Percentiles rank a stretch among this genome's conserved stretches.
Conservation (phyloP, 2,888 invertebrate genomes). For the Tipula vernalis region DNA sequence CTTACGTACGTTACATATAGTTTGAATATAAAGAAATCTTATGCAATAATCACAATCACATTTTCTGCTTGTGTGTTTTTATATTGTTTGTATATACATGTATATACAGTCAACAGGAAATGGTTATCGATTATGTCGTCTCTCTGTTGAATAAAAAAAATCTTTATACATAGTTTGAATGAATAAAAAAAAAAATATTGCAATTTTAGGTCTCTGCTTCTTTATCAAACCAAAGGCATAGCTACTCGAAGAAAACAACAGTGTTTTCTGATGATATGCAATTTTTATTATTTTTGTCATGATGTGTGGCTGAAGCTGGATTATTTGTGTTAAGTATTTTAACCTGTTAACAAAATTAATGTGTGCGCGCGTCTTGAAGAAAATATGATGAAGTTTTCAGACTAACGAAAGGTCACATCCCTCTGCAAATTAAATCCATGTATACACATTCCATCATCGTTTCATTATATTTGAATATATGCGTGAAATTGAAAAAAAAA, state of each 20-base stretch:
- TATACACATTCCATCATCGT: background rate
- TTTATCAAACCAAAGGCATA: background rate
- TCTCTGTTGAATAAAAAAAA: background rate
- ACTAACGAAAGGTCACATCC: background rate
- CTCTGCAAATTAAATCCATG: background rate
- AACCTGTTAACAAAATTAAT: background rate
- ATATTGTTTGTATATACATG: background rate
- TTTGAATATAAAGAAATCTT: background rate
- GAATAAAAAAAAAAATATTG: background rate
- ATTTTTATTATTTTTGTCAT: background rate
- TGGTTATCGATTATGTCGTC: background rate
- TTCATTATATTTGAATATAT: background rate
- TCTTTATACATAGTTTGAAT: background rate
- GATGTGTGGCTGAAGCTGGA: background rate
- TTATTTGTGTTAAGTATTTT: background rate
- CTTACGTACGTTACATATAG: background rate
- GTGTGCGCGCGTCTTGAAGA: background rate
- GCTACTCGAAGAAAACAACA: background rate
- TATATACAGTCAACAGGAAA: conserved; percentile 4
- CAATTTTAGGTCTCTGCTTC: background rate
- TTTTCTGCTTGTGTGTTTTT: background rate
- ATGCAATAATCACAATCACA: background rate
- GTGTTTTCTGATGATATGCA: background rate
- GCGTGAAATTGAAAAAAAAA: background rate
- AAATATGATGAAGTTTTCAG: background rate